Evolutionary conservation across 2,888 invertebrate genomes (phyloP), one percentile per base, ranked within the genome.

Genomic region (Drosophila kambysellisi): DNA sequence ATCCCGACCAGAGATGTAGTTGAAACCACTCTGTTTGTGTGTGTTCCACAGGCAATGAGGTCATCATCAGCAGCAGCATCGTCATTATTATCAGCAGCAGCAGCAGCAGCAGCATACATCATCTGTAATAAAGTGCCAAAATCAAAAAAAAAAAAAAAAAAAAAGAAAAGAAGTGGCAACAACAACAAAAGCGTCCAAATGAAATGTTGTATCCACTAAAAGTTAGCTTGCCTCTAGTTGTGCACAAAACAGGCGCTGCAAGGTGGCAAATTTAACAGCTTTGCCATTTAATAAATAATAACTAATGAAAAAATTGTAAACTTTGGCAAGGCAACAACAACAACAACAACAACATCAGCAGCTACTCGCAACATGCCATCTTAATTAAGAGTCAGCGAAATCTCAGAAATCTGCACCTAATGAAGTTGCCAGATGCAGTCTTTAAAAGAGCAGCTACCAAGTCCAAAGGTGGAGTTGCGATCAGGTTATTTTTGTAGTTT

Each of bases 251-350:
- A 63, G 58, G 48, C 56, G 51, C 48, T 65, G 48, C 78, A 64
- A 57, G 79, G 54, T 79, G 59, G 58, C 57, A 70, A 70, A 65
- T 67, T 85, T 70, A 76, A 73, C 69, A 53, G 33, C 64, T 66
- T 59, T 66, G 86, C 78, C 83, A 80, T 88, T 87, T 88, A 74
- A 87, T 87, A 87, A 86, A 90, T 89, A 74, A 74, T 78, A 89
- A 89, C 82, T 88, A 91, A 87, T 87, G 91, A 85, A 86, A 75
- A 90, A 74, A 75, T 75, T 70, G 66, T 70, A 59, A 78, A 69
- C 77, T 82, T 73, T 79, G 90, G 88, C 83, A 85, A 54, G 56
- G 43, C 82, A 53, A 60, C 79, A 66, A 17, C 39, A 57, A 43
- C 30, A 12, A 7, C 15, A 20, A n/a, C 51, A 6, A 57, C 48